Evolutionary conservation across 2,888 invertebrate genomes (phyloP).

Genomic region (Rosalia funebris): DNA sequence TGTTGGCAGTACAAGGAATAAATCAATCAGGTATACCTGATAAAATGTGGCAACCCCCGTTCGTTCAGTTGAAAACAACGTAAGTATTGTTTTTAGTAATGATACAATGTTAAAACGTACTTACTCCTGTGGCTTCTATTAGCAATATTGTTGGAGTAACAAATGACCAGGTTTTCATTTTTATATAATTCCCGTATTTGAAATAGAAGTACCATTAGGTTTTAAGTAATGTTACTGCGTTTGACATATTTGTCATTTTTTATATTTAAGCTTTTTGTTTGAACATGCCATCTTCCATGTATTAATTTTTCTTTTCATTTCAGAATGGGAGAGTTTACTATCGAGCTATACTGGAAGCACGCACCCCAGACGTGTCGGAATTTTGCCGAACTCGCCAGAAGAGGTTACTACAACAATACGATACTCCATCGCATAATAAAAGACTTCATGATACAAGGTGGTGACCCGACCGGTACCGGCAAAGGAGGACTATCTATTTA

Average conservation of each 20-base stretch:
- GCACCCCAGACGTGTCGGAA: conserved; percentile 97
- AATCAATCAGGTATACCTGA: conserved; percentile 81
- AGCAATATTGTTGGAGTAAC: no score
- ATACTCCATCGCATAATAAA: conserved; percentile 96
- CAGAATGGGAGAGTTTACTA: conserved; percentile 92
- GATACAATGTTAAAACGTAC: no score
- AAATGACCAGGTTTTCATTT: no score
- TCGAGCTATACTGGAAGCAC: conserved; percentile 99
- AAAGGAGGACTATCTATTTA: conserved; percentile 97
- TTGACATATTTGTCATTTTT: no score
- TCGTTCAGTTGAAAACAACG: conserved; percentile 85
- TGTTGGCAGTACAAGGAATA: conserved; percentile 65
- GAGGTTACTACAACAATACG: conserved; percentile 96
- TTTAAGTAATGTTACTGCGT: no score
- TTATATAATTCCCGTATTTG: no score
- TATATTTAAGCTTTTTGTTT: no score
- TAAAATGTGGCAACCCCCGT: conserved; percentile 89
- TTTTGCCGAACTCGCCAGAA: conserved; percentile 91
- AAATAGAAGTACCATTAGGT: no score
- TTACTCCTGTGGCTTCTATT: no score
- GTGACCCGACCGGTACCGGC: conserved; percentile 91
- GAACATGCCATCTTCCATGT: no score
- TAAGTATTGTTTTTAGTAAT: conserved; percentile 64
- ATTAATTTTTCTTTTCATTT: no score
- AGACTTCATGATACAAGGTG: conserved; percentile 94